A percentile compares a stretch with the other conserved stretches of the same genome.
phyloP scores from a whole-genome alignment of 2,888 invertebrate species.

The Lomographa bimaculata region DNA sequence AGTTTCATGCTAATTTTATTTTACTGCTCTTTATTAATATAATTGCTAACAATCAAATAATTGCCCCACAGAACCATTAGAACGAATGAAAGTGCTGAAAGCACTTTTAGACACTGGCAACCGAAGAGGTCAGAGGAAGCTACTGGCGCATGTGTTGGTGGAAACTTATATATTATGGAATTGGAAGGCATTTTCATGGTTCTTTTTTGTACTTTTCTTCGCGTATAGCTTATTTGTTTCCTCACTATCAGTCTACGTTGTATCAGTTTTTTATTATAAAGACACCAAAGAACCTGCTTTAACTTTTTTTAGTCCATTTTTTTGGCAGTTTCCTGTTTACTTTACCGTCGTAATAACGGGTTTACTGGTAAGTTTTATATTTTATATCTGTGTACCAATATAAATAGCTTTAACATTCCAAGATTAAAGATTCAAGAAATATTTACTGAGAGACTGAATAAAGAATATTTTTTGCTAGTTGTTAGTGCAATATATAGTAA shows the following conservation, averaged over 20 bases:
- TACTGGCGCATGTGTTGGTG: slow-evolving; percentile 76
- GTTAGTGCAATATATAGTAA: too few relatives aligned
- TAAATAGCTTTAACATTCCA: too few relatives aligned
- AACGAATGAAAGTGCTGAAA: slow-evolving; percentile 8
- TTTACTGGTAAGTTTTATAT: too few relatives aligned
- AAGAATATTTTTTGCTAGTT: too few relatives aligned
- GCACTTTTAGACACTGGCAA: slow-evolving; percentile 7
- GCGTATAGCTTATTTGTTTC: slow-evolving; percentile 4
- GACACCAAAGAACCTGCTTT: slow-evolving; percentile 1
- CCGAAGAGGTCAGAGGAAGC: slow-evolving; percentile 52
- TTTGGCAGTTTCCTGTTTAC: slow-evolving; percentile 6
- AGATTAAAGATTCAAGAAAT: too few relatives aligned
- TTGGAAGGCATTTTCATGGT: slow-evolving; percentile 58
- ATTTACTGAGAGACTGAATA: too few relatives aligned
- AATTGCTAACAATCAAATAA: too few relatives aligned
- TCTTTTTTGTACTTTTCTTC: slow-evolving; percentile 5
- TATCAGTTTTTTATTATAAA: slow-evolving; percentile 10
- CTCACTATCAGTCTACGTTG: slow-evolving; percentile 3
- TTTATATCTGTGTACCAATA: too few relatives aligned
- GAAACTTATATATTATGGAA: slow-evolving; percentile 78
- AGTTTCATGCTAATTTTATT: too few relatives aligned
- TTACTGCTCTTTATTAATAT: too few relatives aligned
- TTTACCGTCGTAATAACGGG: too few relatives aligned
- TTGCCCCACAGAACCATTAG: too few relatives aligned
- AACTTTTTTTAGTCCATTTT: background rate